Conservation (phyloP, 2,797 vertebrate species). For the Urocyon cinereoargenteus region DNA sequence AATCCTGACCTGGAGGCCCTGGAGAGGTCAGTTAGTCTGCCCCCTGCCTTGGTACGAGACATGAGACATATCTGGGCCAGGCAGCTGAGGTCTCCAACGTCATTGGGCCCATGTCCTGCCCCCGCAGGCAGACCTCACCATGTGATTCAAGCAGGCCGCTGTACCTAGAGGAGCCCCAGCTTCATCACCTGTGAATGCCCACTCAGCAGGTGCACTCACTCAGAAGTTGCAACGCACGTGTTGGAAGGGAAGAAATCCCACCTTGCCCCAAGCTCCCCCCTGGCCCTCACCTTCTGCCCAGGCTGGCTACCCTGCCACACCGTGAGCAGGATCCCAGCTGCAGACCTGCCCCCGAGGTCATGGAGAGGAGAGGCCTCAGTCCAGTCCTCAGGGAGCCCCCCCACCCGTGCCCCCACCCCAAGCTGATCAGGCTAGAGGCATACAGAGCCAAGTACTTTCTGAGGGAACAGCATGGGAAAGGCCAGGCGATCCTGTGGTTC, state of each 20-base stretch:
- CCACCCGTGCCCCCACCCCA: background rate
- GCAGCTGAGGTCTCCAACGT: background rate
- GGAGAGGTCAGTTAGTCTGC: background rate
- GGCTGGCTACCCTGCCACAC: background rate
- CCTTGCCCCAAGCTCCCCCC: background rate
- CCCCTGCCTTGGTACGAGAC: background rate
- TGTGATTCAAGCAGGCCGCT: background rate
- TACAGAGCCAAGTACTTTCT: background rate
- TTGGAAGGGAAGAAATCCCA: background rate
- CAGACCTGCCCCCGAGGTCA: background rate
- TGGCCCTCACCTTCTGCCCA: background rate
- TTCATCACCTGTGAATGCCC: background rate
- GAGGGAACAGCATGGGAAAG: background rate
- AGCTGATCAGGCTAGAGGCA: background rate
- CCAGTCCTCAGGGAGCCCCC: background rate
- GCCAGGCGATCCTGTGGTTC: background rate
- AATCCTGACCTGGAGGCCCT: background rate
- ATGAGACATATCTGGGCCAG: background rate
- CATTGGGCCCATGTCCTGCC: background rate
- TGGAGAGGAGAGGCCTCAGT: background rate
- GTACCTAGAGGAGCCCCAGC: background rate
- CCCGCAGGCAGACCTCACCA: rapidly evolving
- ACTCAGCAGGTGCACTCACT: background rate
- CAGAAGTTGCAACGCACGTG: rapidly evolving
- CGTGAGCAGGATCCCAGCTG: background rate